These are phyloP conservation scores for Drosophila neoperkinsi DNA, from an alignment of 2,888 invertebrate genomes.

Conservation along the genomic window DNA sequence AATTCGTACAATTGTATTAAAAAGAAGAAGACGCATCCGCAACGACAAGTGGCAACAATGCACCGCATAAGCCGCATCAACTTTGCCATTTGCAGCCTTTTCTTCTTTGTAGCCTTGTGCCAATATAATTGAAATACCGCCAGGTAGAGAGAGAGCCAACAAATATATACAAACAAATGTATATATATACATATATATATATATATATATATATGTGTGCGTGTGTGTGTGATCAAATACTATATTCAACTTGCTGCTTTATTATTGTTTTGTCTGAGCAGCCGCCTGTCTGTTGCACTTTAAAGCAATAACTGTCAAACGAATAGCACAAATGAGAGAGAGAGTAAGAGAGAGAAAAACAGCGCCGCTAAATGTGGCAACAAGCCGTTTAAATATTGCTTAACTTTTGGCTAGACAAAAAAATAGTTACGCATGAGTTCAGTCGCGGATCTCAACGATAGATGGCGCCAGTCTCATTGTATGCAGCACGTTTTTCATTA, in stretches of 20 bases:
- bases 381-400: slow-evolving; percentile 35
- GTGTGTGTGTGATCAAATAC: slow-evolving; percentile 17
- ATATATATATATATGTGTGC: background rate
- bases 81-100: slow-evolving; percentile 51
- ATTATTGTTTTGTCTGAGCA: slow-evolving; percentile 20
- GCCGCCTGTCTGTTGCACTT: slow-evolving; percentile 17
- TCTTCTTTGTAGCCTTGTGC: slow-evolving; percentile 60
- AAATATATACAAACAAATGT: background rate
- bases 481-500: slow-evolving; percentile 51
- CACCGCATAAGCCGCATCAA: slow-evolving; percentile 40
- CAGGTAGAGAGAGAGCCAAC: slow-evolving; percentile 32
- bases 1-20: slow-evolving; percentile 5
- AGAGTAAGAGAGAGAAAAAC: slow-evolving; percentile 4
- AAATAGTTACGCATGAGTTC: slow-evolving; percentile 49
- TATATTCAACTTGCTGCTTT: slow-evolving; percentile 33
- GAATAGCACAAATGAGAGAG: background rate
- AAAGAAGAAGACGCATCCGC: slow-evolving; percentile 10
- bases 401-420: slow-evolving; percentile 59
- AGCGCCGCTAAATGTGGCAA: slow-evolving; percentile 38
- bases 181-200: background rate
- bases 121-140: slow-evolving; percentile 62
- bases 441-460: slow-evolving; percentile 28
- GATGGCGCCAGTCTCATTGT: slow-evolving; percentile 52
- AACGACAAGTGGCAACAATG: slow-evolving; percentile 11
- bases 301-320: slow-evolving; percentile 38